These are phyloP conservation scores for Seira sanloemensis DNA, from an alignment of 2,888 invertebrate genomes.

Conservation along the genomic window DNA sequence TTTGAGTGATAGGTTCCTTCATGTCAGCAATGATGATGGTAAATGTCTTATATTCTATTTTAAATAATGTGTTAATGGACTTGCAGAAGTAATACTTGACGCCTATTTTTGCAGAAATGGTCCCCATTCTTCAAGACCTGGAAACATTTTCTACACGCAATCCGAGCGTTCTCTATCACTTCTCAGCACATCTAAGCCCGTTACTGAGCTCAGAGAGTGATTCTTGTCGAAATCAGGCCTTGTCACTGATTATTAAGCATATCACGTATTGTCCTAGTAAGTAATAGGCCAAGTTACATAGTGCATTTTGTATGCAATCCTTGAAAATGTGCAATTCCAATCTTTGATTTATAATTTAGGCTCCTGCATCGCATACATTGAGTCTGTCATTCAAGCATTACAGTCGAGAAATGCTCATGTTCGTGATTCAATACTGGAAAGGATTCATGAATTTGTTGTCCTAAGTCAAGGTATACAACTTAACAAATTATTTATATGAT, in stretches of 20 bases:
- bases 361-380: slow-evolving; percentile 59
- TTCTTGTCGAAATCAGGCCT: slow-evolving; percentile 83
- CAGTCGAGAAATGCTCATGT: slow-evolving; percentile 60
- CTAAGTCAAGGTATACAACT: slow-evolving; percentile 66
- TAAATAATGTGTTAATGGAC: background rate
- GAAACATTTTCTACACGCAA: slow-evolving; percentile 84
- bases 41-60: slow-evolving; percentile 21
- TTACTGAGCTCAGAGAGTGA: slow-evolving; percentile 81
- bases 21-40: slow-evolving; percentile 67
- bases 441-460: slow-evolving; percentile 70
- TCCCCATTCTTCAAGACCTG: slow-evolving; percentile 83
- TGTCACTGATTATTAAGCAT: slow-evolving; percentile 84
- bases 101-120: slow-evolving; percentile 77
- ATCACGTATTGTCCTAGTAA: slow-evolving; percentile 80
- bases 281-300: no score
- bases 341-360: slow-evolving; percentile 35
- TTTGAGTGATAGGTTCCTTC: slow-evolving; percentile 61
- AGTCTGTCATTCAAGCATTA: slow-evolving; percentile 65
- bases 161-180: slow-evolving; percentile 82
- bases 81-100: background rate
- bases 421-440: slow-evolving; percentile 64
- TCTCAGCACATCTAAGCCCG: slow-evolving; percentile 81
- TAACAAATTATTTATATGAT: background rate
- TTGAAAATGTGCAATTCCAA: no score
- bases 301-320: no score